Conservation (phyloP, 2,888 invertebrate genomes). For the Diplazon laetatorius region DNA sequence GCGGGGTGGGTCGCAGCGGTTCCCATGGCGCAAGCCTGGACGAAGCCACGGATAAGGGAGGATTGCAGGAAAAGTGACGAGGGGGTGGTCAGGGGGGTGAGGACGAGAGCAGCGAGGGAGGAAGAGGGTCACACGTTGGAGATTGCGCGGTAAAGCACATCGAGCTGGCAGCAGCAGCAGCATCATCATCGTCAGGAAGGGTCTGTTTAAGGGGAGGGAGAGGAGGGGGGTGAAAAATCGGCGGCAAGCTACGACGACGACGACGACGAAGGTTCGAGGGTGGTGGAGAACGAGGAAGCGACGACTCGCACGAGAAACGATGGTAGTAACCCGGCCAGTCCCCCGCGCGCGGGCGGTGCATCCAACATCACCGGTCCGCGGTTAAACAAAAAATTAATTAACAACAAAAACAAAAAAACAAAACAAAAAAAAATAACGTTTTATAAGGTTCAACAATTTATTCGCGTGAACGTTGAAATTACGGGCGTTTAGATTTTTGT, state of each 20-base stretch:
- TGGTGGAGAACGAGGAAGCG: slow-evolving; percentile 76
- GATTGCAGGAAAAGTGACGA: too few relatives aligned
- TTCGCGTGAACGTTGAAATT: too few relatives aligned
- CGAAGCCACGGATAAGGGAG: slow-evolving; percentile 72
- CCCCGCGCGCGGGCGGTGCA: slow-evolving; percentile 81
- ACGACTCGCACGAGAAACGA: slow-evolving; percentile 74
- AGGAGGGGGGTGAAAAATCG: not conserved
- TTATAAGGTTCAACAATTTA: too few relatives aligned
- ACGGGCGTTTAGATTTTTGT: too few relatives aligned
- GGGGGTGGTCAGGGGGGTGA: too few relatives aligned
- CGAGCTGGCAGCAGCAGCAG: not conserved
- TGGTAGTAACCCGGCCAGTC: slow-evolving; percentile 81
- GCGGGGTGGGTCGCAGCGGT: slow-evolving; percentile 78
- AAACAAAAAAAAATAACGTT: too few relatives aligned
- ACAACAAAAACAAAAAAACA: too few relatives aligned
- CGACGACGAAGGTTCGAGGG: slow-evolving; percentile 78
- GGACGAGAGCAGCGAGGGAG: slow-evolving; percentile 41
- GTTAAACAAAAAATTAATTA: slow-evolving; percentile 42
- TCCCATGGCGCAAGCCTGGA: slow-evolving; percentile 80
- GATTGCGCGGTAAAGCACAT: slow-evolving; percentile 32
- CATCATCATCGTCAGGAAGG: not conserved
- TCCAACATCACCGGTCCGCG: slow-evolving; percentile 65
- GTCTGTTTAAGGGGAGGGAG: not conserved
- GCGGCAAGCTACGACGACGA: slow-evolving; percentile 56
- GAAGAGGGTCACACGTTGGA: slow-evolving; percentile 30